Conservation (phyloP, 2,797 vertebrate species). For the Arvicola amphibius region DNA sequence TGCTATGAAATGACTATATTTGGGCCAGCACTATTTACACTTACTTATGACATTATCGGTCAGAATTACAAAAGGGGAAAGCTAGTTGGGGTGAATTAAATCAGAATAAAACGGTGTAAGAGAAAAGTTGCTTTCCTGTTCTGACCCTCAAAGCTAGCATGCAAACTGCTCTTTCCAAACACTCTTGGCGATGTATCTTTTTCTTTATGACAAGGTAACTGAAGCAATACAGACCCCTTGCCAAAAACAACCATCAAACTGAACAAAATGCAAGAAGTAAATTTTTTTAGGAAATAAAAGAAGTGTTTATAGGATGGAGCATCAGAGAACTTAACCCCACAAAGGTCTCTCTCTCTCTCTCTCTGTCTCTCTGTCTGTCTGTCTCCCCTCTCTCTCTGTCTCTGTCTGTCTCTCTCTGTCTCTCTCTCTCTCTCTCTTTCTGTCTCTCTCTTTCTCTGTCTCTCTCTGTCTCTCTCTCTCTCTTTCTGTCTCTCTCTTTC, state of each 20-base stretch:
- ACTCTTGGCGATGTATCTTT: constrained; percentile 5
- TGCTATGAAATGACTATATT: constrained; percentile 62
- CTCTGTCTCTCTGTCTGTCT: too few relatives aligned
- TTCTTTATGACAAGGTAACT: neutral
- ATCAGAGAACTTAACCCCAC: neutral
- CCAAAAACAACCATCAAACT: constrained; percentile 48
- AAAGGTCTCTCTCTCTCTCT: neutral
- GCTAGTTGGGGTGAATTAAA: constrained; percentile 31
- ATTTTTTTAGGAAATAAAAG: neutral
- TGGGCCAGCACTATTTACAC: constrained; percentile 75
- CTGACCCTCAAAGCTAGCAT: constrained; percentile 2
- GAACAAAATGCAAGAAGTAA: neutral
- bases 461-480: too few relatives aligned
- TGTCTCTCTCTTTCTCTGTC: too few relatives aligned
- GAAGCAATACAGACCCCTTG: neutral
- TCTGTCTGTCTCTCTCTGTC: too few relatives aligned
- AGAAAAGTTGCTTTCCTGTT: constrained; percentile 6
- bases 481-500: too few relatives aligned
- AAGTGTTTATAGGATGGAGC: neutral
- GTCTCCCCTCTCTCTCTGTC: too few relatives aligned
- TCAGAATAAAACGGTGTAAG: neutral
- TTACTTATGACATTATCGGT: constrained; percentile 68
- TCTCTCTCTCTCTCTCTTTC: too few relatives aligned
- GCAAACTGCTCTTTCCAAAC: constrained; percentile 46
- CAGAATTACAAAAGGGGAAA: constrained; percentile 8